phyloP scores from a whole-genome alignment of 2,797 vertebrate genomes.

The Staurois parvus region DNA sequence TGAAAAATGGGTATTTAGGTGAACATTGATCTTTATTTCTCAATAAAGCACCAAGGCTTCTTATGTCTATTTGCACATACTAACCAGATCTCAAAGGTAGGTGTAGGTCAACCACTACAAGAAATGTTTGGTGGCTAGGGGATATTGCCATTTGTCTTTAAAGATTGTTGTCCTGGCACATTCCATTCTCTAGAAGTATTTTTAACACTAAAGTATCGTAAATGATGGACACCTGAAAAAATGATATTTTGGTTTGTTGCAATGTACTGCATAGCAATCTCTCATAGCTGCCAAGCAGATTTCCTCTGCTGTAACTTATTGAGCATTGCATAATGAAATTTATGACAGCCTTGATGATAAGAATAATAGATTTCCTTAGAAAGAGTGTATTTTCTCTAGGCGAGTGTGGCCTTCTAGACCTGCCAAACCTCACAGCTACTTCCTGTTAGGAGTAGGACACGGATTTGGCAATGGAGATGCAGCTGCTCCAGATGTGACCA shows the following conservation, averaged over 20 bases:
- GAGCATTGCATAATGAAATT: slow-evolving; percentile 19
- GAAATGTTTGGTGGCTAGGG: background rate
- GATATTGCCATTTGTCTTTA: background rate
- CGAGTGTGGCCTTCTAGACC: slow-evolving; percentile 31
- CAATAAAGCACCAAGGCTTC: too few relatives aligned
- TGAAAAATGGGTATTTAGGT: too few relatives aligned
- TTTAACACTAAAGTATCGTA: too few relatives aligned
- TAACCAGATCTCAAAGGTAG: background rate
- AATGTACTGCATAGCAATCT: background rate
- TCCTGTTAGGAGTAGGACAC: slow-evolving; percentile 39
- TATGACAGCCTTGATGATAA: slow-evolving; percentile 7
- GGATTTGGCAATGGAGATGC: slow-evolving; percentile 43
- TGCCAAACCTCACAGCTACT: slow-evolving; percentile 58
- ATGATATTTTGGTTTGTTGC: background rate
- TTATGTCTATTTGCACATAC: too few relatives aligned
- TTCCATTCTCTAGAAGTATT: background rate
- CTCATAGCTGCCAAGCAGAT: background rate
- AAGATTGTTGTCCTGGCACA: background rate
- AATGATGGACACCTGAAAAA: background rate
- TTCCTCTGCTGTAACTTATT: slow-evolving; percentile 25
- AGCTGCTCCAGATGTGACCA: slow-evolving; percentile 60
- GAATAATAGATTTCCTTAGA: slow-evolving; percentile 22
- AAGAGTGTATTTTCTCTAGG: slow-evolving; percentile 17
- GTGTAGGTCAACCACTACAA: background rate
- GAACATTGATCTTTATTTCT: too few relatives aligned